Conservation (phyloP, 2,113 vertebrate genomes). For the Pheucticus melanocephalus region DNA sequence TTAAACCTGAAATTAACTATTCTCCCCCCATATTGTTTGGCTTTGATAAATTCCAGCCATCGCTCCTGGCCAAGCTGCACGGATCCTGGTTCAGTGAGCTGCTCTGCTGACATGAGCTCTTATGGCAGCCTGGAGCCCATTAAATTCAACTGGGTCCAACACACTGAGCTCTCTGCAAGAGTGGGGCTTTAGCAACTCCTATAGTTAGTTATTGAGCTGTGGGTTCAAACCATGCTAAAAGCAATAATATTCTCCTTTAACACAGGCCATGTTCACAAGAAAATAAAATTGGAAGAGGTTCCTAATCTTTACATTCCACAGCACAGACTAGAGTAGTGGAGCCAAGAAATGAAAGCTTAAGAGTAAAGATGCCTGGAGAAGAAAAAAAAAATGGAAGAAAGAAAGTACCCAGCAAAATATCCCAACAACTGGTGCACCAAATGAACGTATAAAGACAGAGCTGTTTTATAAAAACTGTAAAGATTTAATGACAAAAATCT, state of each 20-base stretch:
- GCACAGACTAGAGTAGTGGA: not conserved
- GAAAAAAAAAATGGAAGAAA: not conserved
- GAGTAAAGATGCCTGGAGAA: not conserved
- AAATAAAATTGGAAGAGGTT: not conserved
- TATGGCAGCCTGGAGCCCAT: not conserved
- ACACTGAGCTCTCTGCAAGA: not conserved
- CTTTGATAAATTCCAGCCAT: slow-evolving; percentile 49
- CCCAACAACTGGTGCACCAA: not conserved
- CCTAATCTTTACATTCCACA: slow-evolving; percentile 18
- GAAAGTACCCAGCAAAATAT: not conserved
- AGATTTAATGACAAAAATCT: slow-evolving; percentile 49
- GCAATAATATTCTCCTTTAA: not conserved
- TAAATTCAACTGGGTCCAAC: not conserved
- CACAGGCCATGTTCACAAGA: not conserved
- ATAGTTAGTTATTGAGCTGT: not conserved
- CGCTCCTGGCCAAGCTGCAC: not conserved
- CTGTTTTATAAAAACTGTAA: slow-evolving; percentile 19
- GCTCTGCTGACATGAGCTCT: not conserved
- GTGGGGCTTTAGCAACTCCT: not conserved
- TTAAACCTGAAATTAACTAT: slow-evolving; percentile 49
- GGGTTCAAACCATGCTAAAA: not conserved
- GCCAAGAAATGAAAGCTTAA: not conserved
- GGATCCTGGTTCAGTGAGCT: not conserved
- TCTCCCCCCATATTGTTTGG: not conserved
- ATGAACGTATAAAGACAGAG: slow-evolving; percentile 13